These are phyloP conservation scores for Pararge aegeria DNA, from an alignment of 1,140 invertebrate species.

Conservation along the genomic window DNA sequence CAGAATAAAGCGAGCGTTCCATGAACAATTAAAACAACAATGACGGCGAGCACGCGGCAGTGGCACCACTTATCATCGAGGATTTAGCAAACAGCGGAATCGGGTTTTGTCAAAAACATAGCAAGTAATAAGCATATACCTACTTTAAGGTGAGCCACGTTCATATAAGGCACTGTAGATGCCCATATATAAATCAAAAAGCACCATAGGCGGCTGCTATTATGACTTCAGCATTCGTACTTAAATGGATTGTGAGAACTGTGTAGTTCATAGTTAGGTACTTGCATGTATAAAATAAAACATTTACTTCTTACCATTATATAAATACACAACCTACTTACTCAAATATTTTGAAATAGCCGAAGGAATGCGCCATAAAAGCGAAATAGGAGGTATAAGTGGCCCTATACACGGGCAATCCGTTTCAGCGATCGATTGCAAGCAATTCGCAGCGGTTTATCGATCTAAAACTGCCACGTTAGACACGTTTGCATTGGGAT, in stretches of 20 bases:
- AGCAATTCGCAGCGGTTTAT: too few relatives aligned
- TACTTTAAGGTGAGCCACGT: background rate
- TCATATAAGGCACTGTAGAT: background rate
- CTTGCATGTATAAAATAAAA: background rate
- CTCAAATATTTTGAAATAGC: too few relatives aligned
- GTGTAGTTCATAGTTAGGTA: background rate
- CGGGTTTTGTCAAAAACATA: conserved; percentile 11
- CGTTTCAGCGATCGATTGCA: too few relatives aligned
- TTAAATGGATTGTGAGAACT: conserved; percentile 1
- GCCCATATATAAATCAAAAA: background rate
- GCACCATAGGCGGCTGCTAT: background rate
- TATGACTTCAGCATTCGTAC: background rate
- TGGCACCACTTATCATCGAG: conserved; percentile 22
- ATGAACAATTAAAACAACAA: conserved; percentile 61
- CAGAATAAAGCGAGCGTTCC: conserved; percentile 61
- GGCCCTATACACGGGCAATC: too few relatives aligned
- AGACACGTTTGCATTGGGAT: too few relatives aligned
- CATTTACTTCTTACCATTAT: too few relatives aligned
- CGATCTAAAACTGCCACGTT: too few relatives aligned
- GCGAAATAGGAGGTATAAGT: too few relatives aligned
- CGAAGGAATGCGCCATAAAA: too few relatives aligned
- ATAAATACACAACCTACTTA: too few relatives aligned
- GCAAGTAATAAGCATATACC: background rate
- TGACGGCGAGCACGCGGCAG: conserved; percentile 24
- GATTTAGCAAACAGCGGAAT: conserved; percentile 22